Evolutionary conservation across 1,140 invertebrate species (phyloP).

Genomic region (Leptinotarsa texana): DNA sequence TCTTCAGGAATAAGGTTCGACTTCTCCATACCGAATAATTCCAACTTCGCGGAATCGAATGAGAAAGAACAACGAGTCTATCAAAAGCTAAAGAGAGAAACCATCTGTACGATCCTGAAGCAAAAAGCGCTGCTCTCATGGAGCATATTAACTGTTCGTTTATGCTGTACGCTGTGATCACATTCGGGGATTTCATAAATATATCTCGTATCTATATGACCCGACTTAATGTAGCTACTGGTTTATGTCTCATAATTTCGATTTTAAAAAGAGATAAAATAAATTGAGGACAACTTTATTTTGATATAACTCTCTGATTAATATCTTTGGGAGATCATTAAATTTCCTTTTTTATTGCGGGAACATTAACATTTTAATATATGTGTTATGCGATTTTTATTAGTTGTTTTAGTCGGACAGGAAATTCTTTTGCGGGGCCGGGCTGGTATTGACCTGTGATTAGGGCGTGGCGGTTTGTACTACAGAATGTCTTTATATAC

Average conservation of each 20-base stretch:
- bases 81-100: not conserved
- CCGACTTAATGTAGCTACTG: conserved; percentile 46
- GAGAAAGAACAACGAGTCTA: not conserved
- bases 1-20: not conserved
- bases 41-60: not conserved
- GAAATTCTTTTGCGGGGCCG: not conserved
- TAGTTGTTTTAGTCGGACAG: not conserved
- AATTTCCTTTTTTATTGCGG: not conserved
- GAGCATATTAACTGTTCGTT: conserved; percentile 51
- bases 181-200: conserved; percentile 51
- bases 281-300: conserved; percentile 49
- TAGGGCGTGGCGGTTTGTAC: no score
- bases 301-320: conserved; percentile 35
- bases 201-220: conserved; percentile 45
- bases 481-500: no score
- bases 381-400: conserved; percentile 3
- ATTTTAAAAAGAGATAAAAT: conserved; percentile 51
- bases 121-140: not conserved
- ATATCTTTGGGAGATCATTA: not conserved
- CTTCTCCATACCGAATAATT: not conserved
- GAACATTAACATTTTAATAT: conserved; percentile 3
- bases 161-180: conserved; percentile 48
- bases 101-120: not conserved
- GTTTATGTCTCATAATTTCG: conserved; percentile 51
- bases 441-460: not conserved